phyloP scores from a whole-genome alignment of 1,140 invertebrate species.

The Drosophila repletoides region DNA sequence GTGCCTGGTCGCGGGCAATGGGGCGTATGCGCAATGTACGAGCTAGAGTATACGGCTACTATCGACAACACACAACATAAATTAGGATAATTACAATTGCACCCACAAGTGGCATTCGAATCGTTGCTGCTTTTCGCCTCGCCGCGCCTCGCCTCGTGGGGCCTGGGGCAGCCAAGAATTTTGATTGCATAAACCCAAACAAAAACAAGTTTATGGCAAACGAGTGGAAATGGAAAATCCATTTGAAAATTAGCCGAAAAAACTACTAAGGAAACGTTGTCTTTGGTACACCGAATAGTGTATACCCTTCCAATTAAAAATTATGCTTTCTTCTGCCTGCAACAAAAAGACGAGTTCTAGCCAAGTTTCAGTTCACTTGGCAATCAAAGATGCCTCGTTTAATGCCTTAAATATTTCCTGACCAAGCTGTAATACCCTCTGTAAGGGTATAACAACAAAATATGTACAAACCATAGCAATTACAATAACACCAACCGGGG shows the following conservation, averaged over 20 bases:
- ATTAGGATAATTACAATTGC: conserved; percentile 81
- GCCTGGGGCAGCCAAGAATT: conserved; percentile 64
- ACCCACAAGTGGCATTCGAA: conserved; percentile 77
- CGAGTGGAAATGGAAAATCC: conserved; percentile 67
- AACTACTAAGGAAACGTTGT: too few relatives aligned
- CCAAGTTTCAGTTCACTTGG: too few relatives aligned
- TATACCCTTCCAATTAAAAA: too few relatives aligned
- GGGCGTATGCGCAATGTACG: conserved; percentile 25
- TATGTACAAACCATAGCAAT: conserved; percentile 50
- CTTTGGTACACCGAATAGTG: too few relatives aligned
- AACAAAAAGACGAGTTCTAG: too few relatives aligned
- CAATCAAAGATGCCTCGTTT: too few relatives aligned
- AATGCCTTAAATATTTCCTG: too few relatives aligned
- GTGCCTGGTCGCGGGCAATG: neutral
- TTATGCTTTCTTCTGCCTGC: too few relatives aligned
- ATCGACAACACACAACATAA: conserved; percentile 62
- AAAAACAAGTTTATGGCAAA: conserved; percentile 25
- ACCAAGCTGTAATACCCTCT: too few relatives aligned
- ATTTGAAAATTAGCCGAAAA: conserved; percentile 64
- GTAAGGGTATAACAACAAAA: conserved; percentile 11
- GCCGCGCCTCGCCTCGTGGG: conserved; percentile 8
- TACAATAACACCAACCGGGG: conserved; percentile 50
- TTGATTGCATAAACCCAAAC: conserved; percentile 72
- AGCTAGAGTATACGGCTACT: too few relatives aligned
- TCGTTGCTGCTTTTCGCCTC: conserved; percentile 14